Evolutionary conservation across 2,888 invertebrate genomes (phyloP).

Genomic region (Hecatera dysodea): DNA sequence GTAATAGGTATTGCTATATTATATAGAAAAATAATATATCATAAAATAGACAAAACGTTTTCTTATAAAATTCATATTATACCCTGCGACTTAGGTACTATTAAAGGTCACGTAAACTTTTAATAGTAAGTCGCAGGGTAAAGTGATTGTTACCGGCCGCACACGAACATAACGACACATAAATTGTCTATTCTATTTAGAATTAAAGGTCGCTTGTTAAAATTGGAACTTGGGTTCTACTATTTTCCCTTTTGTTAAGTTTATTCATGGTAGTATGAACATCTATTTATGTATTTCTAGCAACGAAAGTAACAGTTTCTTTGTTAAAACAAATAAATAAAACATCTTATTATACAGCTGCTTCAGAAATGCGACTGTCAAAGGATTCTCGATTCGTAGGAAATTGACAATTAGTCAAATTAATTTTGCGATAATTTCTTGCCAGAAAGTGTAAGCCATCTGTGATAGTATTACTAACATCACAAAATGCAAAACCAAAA

Average conservation of each 20-base stretch:
- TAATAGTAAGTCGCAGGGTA: slow-evolving; percentile 8
- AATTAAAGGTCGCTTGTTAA: slow-evolving; percentile 16
- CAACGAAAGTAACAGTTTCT: background rate
- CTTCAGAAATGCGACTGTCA: too few species aligned
- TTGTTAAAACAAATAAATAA: background rate
- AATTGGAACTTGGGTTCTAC: slow-evolving; percentile 17
- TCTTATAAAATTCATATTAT: slow-evolving; percentile 20
- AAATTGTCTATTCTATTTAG: slow-evolving; percentile 22
- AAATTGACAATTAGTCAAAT: too few species aligned
- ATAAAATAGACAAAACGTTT: background rate
- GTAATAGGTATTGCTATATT: background rate
- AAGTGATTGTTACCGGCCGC: slow-evolving; percentile 19
- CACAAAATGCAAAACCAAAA: background rate
- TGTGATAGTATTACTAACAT: background rate
- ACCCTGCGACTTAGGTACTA: too few species aligned
- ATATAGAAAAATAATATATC: background rate
- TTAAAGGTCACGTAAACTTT: slow-evolving; percentile 23
- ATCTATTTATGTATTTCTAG: background rate
- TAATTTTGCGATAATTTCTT: background rate
- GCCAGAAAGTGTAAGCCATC: background rate
- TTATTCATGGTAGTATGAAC: background rate
- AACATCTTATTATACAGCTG: background rate
- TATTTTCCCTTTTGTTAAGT: background rate
- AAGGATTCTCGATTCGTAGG: too few species aligned
- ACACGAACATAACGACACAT: slow-evolving; percentile 30